These are phyloP conservation scores for Nothobranchius furzeri DNA, from an alignment of 2,113 vertebrate genomes.

Conservation along the genomic window DNA sequence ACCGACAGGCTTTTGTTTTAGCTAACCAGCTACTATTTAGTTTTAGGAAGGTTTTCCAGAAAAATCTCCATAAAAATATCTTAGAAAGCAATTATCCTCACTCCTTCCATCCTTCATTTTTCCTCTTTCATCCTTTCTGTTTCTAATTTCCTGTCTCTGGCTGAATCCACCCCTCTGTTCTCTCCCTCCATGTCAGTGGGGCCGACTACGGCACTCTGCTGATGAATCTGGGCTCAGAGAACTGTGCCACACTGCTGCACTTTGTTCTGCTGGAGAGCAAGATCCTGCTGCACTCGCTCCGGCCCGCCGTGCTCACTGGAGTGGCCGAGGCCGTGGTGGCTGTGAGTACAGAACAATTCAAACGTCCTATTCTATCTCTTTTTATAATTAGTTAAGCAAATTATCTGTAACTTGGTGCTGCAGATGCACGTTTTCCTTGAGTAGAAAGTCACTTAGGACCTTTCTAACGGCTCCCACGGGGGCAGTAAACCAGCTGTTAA, in stretches of 20 bases:
- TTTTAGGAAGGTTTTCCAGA: not conserved
- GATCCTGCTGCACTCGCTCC: conserved; percentile 94
- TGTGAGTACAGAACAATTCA: conserved; percentile 79
- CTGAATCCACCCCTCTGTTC: conserved; percentile 7
- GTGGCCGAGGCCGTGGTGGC: conserved; percentile 96
- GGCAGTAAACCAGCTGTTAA: too few species aligned
- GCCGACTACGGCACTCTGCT: conserved; percentile 94
- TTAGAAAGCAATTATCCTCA: not conserved
- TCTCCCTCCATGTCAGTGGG: conserved; percentile 79
- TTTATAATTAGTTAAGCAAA: too few species aligned
- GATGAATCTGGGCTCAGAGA: conserved; percentile 94
- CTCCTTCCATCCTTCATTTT: not conserved
- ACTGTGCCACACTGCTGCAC: conserved; percentile 91
- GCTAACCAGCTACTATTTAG: not conserved
- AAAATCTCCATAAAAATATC: too few species aligned
- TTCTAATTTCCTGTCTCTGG: not conserved
- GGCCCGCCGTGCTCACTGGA: conserved; percentile 96
- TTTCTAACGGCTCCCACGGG: too few species aligned
- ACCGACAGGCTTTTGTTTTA: not conserved
- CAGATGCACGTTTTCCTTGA: too few species aligned
- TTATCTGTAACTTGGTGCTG: too few species aligned
- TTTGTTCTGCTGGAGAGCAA: conserved; percentile 94
- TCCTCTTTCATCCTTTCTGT: not conserved
- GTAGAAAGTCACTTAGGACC: too few species aligned
- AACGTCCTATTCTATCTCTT: not conserved